These are phyloP conservation scores for Trichechus manatus DNA, from an alignment of 2,113 vertebrate genomes.

Conservation along the genomic window DNA sequence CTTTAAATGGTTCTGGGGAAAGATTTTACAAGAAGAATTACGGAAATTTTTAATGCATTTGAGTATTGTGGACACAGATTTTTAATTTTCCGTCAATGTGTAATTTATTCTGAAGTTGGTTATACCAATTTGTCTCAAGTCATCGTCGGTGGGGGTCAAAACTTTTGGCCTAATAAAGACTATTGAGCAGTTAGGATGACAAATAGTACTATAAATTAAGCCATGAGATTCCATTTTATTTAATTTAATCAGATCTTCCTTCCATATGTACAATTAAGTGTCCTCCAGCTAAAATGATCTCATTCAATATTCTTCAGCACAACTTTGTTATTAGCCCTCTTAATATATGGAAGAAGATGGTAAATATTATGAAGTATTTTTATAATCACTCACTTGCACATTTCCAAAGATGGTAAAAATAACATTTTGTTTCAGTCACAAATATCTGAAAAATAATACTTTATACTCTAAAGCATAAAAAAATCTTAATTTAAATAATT, in stretches of 20 bases:
- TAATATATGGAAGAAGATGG: constrained; percentile 53
- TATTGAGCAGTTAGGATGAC: constrained; percentile 16
- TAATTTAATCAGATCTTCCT: constrained; percentile 48
- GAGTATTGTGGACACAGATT: constrained; percentile 52
- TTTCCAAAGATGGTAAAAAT: constrained; percentile 67
- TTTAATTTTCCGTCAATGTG: constrained; percentile 58
- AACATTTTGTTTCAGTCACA: constrained; percentile 66
- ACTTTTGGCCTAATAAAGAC: constrained; percentile 52
- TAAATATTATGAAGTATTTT: constrained; percentile 50
- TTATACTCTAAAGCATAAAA: constrained; percentile 39
- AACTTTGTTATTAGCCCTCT: not conserved
- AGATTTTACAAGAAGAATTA: constrained; percentile 60
- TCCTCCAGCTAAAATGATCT: not conserved
- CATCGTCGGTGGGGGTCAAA: not conserved
- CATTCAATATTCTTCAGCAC: constrained; percentile 6
- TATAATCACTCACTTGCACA: constrained; percentile 61
- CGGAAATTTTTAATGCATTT: constrained; percentile 47
- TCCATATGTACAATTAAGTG: constrained; percentile 37
- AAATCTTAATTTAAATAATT: constrained; percentile 66
- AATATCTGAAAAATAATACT: constrained; percentile 56
- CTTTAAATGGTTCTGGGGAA: constrained; percentile 44
- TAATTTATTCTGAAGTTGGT: constrained; percentile 58
- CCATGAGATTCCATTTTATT: not conserved
- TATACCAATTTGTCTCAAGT: not conserved
- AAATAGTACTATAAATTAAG: constrained; percentile 43